Evolutionary conservation across 2,113 vertebrate species (phyloP).

Genomic region (Chloroceryle aenea): DNA sequence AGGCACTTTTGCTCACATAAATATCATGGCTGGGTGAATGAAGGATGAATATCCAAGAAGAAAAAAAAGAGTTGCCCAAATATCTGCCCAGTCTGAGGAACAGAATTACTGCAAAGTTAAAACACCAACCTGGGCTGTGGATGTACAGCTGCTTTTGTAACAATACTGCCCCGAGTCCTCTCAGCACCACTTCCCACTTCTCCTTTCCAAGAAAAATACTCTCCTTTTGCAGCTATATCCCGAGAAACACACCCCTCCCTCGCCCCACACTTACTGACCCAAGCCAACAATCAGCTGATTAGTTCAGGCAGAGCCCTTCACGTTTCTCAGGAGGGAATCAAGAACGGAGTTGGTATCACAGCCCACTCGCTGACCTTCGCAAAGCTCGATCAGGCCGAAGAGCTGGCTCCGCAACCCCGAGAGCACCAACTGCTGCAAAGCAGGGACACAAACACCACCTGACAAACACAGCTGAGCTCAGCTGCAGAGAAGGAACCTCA

Average conservation of each 20-base stretch:
- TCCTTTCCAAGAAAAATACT: neutral
- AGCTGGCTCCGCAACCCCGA: neutral
- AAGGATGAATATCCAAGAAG: neutral
- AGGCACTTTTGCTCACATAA: neutral
- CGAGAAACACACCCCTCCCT: neutral
- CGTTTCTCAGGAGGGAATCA: neutral
- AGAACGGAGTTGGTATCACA: neutral
- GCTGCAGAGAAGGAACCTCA: neutral
- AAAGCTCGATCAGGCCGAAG: neutral
- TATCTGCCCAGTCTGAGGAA: neutral
- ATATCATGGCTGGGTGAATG: neutral
- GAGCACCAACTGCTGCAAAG: neutral
- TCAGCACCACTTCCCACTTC: neutral
- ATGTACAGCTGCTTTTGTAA: rapidly evolving
- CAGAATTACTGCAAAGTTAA: neutral
- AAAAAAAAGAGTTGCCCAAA: neutral
- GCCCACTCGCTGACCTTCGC: neutral
- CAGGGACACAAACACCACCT: neutral
- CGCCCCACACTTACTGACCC: neutral
- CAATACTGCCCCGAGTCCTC: neutral
- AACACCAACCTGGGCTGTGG: neutral
- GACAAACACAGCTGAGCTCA: neutral
- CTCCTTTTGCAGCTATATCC: neutral
- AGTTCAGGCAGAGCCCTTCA: neutral
- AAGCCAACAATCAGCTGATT: rapidly evolving